A percentile compares a stretch with the other conserved stretches of the same genome.
Conservation (phyloP, 2,888 invertebrate species). For the Pteria penguin region DNA sequence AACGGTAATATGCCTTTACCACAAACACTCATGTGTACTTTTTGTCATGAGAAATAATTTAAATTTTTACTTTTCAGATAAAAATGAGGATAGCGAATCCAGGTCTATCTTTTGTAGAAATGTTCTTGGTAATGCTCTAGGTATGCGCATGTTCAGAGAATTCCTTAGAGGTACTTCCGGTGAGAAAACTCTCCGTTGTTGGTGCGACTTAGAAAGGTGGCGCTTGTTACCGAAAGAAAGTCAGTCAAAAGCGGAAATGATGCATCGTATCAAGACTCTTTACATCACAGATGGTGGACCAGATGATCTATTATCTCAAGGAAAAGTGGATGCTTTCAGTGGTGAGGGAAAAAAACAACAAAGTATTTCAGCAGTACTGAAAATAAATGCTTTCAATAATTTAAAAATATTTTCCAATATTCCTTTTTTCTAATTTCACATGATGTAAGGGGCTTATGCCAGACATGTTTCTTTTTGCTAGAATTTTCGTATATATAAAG, state of each 20-base stretch:
- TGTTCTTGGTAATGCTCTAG: constrained; percentile 55
- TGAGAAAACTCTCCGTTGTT: constrained; percentile 57
- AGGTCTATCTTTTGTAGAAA: constrained; percentile 47
- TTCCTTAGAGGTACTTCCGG: constrained; percentile 57
- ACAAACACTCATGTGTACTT: too few species aligned
- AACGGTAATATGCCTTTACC: too few species aligned
- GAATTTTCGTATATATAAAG: too few species aligned
- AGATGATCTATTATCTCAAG: constrained; percentile 35
- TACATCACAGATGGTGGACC: constrained; percentile 52
- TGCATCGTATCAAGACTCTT: constrained; percentile 52
- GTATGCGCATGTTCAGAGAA: constrained; percentile 63
- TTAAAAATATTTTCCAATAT: too few species aligned
- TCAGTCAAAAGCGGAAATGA: constrained; percentile 46
- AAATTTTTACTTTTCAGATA: too few species aligned
- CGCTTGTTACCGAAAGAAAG: constrained; percentile 39
- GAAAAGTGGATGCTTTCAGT: constrained; percentile 48
- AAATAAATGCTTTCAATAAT: too few species aligned
- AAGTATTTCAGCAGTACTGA: too few species aligned
- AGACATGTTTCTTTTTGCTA: too few species aligned
- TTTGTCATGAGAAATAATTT: too few species aligned
- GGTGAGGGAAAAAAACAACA: constrained; percentile 35
- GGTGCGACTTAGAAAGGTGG: constrained; percentile 60
- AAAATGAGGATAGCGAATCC: constrained; percentile 33
- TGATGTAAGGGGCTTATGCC: too few species aligned
- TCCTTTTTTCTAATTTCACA: too few species aligned